Conservation (phyloP, 2,888 invertebrate genomes). For the Drosophila neutralis region DNA sequence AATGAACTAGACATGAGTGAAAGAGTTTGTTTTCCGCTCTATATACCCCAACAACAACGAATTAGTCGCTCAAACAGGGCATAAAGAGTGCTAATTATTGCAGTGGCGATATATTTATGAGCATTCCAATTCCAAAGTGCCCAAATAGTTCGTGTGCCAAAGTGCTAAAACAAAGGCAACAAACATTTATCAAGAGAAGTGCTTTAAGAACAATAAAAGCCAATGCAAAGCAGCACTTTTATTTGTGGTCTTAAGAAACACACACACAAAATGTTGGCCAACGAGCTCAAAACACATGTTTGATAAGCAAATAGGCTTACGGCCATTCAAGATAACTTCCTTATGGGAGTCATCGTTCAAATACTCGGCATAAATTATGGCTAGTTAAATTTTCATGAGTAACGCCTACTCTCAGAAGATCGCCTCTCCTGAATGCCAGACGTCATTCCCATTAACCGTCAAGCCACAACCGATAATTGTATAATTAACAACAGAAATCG, state of each 20-base stretch:
- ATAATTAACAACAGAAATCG: constrained; percentile 25
- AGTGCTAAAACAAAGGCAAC: constrained; percentile 18
- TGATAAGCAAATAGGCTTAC: neutral
- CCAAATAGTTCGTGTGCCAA: constrained; percentile 8
- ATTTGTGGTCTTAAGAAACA: neutral
- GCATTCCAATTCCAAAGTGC: constrained; percentile 29
- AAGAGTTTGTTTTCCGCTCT: neutral
- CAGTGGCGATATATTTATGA: constrained; percentile 34
- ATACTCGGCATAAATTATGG: constrained; percentile 14
- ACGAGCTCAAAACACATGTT: neutral
- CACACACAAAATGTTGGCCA: constrained; percentile 10
- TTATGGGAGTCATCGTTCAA: neutral
- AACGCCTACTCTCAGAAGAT: neutral
- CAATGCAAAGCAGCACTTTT: neutral
- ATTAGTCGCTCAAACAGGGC: constrained; percentile 3
- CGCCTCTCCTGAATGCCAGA: neutral
- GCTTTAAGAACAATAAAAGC: constrained; percentile 4
- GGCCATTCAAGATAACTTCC: constrained; percentile 12
- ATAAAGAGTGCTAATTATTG: constrained; percentile 27
- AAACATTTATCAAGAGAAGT: constrained; percentile 43
- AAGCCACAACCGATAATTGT: constrained; percentile 11
- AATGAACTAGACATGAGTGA: neutral
- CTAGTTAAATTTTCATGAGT: neutral
- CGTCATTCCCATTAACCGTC: neutral
- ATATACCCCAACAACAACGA: constrained; percentile 11